phyloP scores from a whole-genome alignment of 2,888 invertebrate genomes.

The Tryphoninae sp. region DNA sequence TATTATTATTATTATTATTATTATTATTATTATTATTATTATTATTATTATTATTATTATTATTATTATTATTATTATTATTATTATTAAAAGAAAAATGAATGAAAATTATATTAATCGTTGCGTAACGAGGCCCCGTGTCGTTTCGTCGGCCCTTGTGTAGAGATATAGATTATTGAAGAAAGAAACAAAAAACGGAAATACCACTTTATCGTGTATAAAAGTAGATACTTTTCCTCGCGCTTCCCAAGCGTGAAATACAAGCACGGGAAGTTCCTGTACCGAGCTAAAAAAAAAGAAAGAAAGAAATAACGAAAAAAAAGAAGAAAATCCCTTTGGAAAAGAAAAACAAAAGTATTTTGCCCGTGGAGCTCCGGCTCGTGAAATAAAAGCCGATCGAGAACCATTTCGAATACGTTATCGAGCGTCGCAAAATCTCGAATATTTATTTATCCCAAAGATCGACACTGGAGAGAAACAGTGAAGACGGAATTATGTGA shows the following conservation, averaged over 20 bases:
- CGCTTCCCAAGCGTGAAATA: conserved; percentile 56
- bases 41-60: too few species aligned
- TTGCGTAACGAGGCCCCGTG: conserved; percentile 58
- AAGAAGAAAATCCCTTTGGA: conserved; percentile 32
- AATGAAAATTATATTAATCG: conserved; percentile 52
- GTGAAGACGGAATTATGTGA: conserved; percentile 4
- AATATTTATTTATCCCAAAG: conserved; percentile 47
- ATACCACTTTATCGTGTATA: conserved; percentile 32
- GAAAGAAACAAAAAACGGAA: conserved; percentile 20
- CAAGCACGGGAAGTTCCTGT: conserved; percentile 61
- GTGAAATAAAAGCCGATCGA: background rate
- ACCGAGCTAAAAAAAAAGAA: conserved; percentile 48
- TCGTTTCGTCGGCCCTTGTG: conserved; percentile 49
- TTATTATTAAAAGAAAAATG: conserved; percentile 2
- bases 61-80: conserved; percentile 40
- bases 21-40: too few species aligned
- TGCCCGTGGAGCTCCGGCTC: conserved; percentile 23
- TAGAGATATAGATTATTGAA: conserved; percentile 52
- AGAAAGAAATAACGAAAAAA: conserved; percentile 19
- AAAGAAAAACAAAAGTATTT: conserved; percentile 32
- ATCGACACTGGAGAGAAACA: conserved; percentile 8
- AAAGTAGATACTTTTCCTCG: conserved; percentile 58
- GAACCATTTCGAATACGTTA: background rate
- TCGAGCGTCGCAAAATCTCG: background rate
- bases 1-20: too few species aligned